Base-by-base conservation (phyloP, 2,888 invertebrate species). In the Acrobasis repandana region DNA sequence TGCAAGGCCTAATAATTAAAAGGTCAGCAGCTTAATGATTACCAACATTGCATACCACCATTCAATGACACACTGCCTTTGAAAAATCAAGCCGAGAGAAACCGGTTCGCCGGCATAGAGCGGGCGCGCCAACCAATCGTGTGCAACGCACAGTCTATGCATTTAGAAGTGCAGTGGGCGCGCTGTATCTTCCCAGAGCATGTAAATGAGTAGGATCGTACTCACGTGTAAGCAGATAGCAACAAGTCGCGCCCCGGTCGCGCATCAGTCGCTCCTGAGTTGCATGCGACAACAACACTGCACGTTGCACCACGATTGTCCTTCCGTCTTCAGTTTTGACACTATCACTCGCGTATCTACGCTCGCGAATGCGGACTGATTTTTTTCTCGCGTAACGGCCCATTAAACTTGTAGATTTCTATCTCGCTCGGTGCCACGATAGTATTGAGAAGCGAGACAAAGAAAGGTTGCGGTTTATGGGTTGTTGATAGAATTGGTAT, bases 401-500 rank as follows among this genome's bases (percentile, higher is more conserved):
- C 90, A 92, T 92, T 92, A 92, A 92, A 90, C 89, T 91, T 86
- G 90, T 89, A 88, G 88, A 89, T 87, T 88, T 87, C 90, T 88
- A 88, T 92, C 93, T 91, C 92, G 77, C 90, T 92, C 92, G 80
- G 73, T 73, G 73, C 75, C 76, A 74, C 82, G 83, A 80, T 82
- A 80, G 74, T 78, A 82, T 80, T 82, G 83, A 86, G 85, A 86
- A 78, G 92, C 82, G 86, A 92, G 92, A 93, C 92, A 93, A 92
- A 90, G 93, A 92, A 89, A 92, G 90, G 89, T 86, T 91, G 91
- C 81, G 90, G 92, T 92, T 92, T 93, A 92, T 92, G 83, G 90
- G 91, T 90, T 90, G 93, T 92, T 92, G 92, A 92, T 93, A 91
- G 92, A 92, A 92, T 91, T 88, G 90, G 90, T 90, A 91, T 91